Base-by-base conservation (phyloP, 2,113 vertebrate genomes). In the Peucedramus taeniatus region DNA sequence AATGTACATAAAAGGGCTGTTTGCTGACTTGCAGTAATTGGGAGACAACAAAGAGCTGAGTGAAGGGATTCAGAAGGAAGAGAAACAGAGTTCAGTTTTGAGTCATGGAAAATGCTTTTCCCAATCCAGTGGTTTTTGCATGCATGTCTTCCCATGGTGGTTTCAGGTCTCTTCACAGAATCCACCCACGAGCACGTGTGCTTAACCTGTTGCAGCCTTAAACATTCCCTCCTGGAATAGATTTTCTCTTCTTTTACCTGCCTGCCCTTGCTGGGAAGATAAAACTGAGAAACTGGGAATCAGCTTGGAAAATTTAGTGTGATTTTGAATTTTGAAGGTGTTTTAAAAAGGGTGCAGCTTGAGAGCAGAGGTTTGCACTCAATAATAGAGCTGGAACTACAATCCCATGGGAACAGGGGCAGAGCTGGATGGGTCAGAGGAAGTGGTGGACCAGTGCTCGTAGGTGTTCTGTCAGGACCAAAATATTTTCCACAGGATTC, bases 1-100 rank as follows among this genome's bases (percentile, higher is more conserved):
- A 93, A 72, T 56, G 57, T 87, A 87, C 79, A 66, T 90, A 85
- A 93, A 93, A 93, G 90, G 83, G 93, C 88, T 89, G 85, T 88
- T 78, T 90, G 76, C 87, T 91, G 91, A 68, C 49, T 72, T 51
- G 24, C 44, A 95, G 82, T 47, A 81, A 31, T 4, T 35, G 37
- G 51, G 83, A 49, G 51, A 88, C 44, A 56, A 21, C 1, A 3
- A 59, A 68, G 83, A 83, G 49, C 79, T 64, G 71, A 77, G 64
- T 51, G 76, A 66, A 96, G 51, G 35, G 64, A 80, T 89, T 93
- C 83, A n/a, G 47, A 80, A 51, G 64, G 70, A 90, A 75, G 26
- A 54, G 68, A 65, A 21, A 26, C 1, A 31, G 68, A 83, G 61
- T 71, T 87, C 61, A 44, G 28, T 56, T 53, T 84, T 44, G 28